Base-by-base conservation (phyloP, 2,113 vertebrate genomes). In the Gopherus flavomarginatus region DNA sequence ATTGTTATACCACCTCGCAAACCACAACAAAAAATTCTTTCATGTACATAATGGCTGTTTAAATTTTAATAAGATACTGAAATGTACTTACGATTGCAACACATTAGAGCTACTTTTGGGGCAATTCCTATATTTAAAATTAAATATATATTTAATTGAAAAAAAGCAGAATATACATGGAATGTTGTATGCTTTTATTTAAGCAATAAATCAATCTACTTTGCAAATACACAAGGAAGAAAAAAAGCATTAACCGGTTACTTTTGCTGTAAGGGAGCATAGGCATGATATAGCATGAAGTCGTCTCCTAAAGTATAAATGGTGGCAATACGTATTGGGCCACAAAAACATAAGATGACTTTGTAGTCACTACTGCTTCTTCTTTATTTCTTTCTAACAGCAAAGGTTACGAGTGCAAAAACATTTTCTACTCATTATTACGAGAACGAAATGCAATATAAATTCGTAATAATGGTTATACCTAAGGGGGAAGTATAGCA, bases 1-100 rank as follows among this genome's bases (percentile, higher is more conserved):
- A 97, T 97, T 95, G 95, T 96, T 97, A 95, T 56, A 93, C 85
- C 96, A 97, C 97, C 95, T 97, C 96, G 85, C 96, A 96, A 95
- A 92, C 89, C 91, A 87, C 90, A 96, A 94, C 89, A 89, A 94
- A 94, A 96, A 95, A 94, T 85, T 85, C 93, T 97, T 97, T 86
- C 88, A 87, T 91, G 92, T 90, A 92, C 82, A 82, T 86, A 97
- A 97, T 80, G 69, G 82, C 86, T 94, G 88, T 96, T 97, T 97
- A 97, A 96, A 97, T 95, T 95, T 98, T 98, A 88, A 96, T 95
- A 79, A 83, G 88, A 85, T 52, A 80, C 75, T 93, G 92, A 96
- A 96, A 89, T 35, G 92, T 79, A 57, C 89, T 96, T 96, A 69
- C 80, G 88, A 24, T 88, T 96, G 92, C 95, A 95, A 97, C 96